Evolutionary conservation across 2,888 invertebrate species (phyloP), one percentile per base, ranked within the genome.

Genomic region (Ephialtes manifestator): DNA sequence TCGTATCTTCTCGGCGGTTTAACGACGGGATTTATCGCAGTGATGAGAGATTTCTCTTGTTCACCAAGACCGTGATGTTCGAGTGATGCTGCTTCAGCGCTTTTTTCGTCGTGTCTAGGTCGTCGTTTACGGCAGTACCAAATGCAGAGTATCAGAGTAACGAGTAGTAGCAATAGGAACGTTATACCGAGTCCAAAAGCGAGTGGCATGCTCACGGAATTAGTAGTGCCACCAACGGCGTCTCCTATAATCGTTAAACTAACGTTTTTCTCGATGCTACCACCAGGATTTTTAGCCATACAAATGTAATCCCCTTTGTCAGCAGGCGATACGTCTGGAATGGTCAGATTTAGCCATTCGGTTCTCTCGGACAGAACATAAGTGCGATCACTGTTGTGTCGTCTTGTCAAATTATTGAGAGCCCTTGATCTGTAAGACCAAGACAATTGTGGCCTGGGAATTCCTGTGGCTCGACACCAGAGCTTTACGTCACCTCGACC

Each of bases 1-100:
- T 97, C 97, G 87, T 97, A 97, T 84, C 97, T 95, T 70, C 97
- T 95, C 5, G 97, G 97, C 0, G 97, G 97, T 91, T 98, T 98
- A 82, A 97, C 97, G 20, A 98, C 97, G 0, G 97, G 97, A 94
- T 98, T 97, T 39, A 97, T 97, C 74, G 97, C 97, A 2, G 97
- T 97, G 87, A 98, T 96, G 70, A 98, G 94, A 86, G 97, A 97
- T 93, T 98, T 98, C 92, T 97, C 97, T 95, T 97, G 97, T 92
- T 98, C 98, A 81, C 97, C 96, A 71, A 97, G 96, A 2, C 97
- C 97, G 0, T 97, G 97, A 1, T 97, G 96, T 92, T 97, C 97
- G 83, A 97, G 95, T 89, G 97, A 95, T 13, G 97, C 96, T 87
- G 97, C 96, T 8, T 96, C 96, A 51, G 93, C 93, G 48, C 90